Evolutionary conservation across 2,113 vertebrate genomes (phyloP).

Genomic region (Carettochelys insculpta): DNA sequence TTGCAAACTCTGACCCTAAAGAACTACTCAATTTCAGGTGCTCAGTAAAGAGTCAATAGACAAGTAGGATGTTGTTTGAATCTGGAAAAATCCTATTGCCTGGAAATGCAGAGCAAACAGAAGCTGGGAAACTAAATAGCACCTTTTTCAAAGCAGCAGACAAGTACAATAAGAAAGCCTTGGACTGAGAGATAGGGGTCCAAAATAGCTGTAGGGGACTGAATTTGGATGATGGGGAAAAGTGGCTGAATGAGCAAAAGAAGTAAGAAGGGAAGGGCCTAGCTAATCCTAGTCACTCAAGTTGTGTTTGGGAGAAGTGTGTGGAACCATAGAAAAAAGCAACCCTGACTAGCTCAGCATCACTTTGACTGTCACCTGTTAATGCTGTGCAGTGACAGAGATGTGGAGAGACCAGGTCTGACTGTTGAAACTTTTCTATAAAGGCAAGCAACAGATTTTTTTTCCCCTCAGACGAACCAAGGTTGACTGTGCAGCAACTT

Average conservation of each 20-base stretch:
- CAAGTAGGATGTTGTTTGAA: background rate
- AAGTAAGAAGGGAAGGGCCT: background rate
- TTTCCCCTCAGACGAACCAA: background rate
- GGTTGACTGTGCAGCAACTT: conserved; percentile 3
- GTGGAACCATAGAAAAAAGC: background rate
- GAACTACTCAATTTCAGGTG: background rate
- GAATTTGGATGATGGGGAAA: background rate
- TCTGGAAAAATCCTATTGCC: background rate
- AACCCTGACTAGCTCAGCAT: background rate
- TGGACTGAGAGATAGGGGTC: background rate
- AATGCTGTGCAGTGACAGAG: background rate
- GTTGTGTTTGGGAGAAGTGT: background rate
- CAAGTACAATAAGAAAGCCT: background rate
- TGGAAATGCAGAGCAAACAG: fast-evolving
- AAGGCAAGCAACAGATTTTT: background rate
- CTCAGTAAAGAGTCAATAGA: background rate
- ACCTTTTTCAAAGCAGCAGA: fast-evolving
- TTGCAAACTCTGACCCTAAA: background rate
- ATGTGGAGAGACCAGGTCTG: background rate
- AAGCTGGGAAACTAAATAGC: background rate
- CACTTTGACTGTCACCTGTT: conserved; percentile 7
- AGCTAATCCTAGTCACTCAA: background rate
- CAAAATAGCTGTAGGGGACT: background rate
- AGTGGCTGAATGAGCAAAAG: background rate
- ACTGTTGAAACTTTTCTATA: background rate